Conservation (phyloP, 1,140 invertebrate species). For the Diprion similis region DNA sequence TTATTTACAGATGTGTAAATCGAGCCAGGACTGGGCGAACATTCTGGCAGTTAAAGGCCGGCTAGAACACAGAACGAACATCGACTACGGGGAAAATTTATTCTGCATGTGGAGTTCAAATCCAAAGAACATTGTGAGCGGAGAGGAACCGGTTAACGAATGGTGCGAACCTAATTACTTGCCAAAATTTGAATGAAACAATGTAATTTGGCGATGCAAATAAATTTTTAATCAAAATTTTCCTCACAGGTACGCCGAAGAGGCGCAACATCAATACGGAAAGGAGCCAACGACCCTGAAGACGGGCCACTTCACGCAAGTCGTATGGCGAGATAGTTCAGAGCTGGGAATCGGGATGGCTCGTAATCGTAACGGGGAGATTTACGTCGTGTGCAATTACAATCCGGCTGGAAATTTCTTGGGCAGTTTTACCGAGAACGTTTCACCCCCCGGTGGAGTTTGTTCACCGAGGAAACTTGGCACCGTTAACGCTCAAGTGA, state of each 20-base stretch:
- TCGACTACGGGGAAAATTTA: constrained; percentile 83
- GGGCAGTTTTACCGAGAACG: constrained; percentile 79
- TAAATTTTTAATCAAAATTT: no score
- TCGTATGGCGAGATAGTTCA: constrained; percentile 80
- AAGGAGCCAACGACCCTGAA: constrained; percentile 71
- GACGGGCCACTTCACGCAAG: constrained; percentile 76
- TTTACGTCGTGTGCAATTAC: constrained; percentile 87
- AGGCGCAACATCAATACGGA: constrained; percentile 64
- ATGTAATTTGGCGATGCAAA: constrained; percentile 52
- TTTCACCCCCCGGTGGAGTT: constrained; percentile 64
- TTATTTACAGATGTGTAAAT: constrained; percentile 67
- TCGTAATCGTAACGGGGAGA: constrained; percentile 71
- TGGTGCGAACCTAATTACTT: constrained; percentile 65
- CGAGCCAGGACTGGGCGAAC: constrained; percentile 85
- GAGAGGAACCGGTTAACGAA: constrained; percentile 75
- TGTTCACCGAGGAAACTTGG: constrained; percentile 49
- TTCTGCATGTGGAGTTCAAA: constrained; percentile 78
- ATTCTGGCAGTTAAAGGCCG: constrained; percentile 70
- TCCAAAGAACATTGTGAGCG: constrained; percentile 71
- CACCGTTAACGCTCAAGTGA: constrained; percentile 26
- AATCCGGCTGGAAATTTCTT: constrained; percentile 85
- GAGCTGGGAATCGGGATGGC: constrained; percentile 82
- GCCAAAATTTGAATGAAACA: constrained; percentile 55
- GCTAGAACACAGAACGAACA: constrained; percentile 78
- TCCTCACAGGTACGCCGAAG: constrained; percentile 51